Conservation (phyloP, 2,888 invertebrate species). For the Ophion obscuratus region DNA sequence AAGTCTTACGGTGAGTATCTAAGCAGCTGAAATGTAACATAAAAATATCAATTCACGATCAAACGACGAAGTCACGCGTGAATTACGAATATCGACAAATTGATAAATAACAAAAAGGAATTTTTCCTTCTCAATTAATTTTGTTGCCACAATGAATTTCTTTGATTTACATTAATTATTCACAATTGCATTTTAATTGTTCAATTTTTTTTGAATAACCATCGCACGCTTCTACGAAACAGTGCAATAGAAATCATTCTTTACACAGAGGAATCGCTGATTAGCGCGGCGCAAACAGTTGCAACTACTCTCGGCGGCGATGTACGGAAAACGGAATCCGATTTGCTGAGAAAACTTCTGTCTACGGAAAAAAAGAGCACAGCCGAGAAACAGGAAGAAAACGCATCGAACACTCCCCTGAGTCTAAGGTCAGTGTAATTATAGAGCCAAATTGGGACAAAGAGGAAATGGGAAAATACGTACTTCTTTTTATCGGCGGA, state of each 20-base stretch:
- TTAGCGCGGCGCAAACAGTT: constrained; percentile 89
- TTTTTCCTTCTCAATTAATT: background rate
- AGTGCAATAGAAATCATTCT: background rate
- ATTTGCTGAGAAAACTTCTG: constrained; percentile 89
- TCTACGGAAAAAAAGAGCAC: constrained; percentile 78
- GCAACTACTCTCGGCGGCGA: constrained; percentile 89
- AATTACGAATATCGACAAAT: too few species aligned
- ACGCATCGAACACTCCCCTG: background rate
- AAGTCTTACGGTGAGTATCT: background rate
- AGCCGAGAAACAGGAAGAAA: background rate
- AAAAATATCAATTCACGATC: background rate
- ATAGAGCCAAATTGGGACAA: background rate
- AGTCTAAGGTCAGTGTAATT: constrained; percentile 56
- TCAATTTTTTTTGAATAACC: background rate
- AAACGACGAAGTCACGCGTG: background rate
- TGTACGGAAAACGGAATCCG: constrained; percentile 89
- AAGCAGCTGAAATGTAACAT: constrained; percentile 8
- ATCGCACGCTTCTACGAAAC: background rate
- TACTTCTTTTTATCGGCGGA: too few species aligned
- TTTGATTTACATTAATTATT: background rate
- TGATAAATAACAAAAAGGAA: background rate
- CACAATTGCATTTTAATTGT: background rate
- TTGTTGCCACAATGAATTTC: background rate
- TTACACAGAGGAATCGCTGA: constrained; percentile 82
- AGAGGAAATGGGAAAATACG: background rate